phyloP scores from a whole-genome alignment of 2,113 vertebrate species.

The Todiramphus saurophagus region DNA sequence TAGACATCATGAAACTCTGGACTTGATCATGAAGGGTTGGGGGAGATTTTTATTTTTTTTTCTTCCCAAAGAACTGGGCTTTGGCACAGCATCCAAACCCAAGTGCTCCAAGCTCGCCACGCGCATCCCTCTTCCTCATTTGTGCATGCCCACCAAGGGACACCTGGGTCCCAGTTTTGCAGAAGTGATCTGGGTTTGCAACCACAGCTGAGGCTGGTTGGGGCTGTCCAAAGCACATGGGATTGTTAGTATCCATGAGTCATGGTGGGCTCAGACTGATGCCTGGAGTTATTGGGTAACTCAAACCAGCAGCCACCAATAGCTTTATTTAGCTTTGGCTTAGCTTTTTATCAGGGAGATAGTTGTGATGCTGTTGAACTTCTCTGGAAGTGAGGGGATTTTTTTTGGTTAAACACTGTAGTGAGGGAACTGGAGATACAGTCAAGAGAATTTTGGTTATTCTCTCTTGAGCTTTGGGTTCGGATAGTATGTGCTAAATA shows the following conservation, averaged over 20 bases:
- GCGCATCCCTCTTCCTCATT: constrained; percentile 19
- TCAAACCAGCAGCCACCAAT: background rate
- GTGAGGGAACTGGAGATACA: fast-evolving
- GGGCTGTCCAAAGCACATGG: background rate
- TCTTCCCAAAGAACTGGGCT: background rate
- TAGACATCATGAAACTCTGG: background rate
- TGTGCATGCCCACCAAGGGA: background rate
- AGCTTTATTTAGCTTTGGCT: background rate
- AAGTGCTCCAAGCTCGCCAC: background rate
- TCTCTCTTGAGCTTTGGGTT: background rate
- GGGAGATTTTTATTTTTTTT: background rate
- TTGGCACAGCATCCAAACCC: background rate
- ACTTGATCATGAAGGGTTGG: background rate
- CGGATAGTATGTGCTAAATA: background rate
- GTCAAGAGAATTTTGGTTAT: background rate
- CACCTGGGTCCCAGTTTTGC: constrained; percentile 38
- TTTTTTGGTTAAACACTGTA: background rate
- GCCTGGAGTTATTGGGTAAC: fast-evolving
- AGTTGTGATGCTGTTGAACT: background rate
- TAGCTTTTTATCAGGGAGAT: fast-evolving
- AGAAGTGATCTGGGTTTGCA: constrained; percentile 18
- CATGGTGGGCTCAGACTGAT: background rate
- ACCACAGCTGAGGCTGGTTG: background rate
- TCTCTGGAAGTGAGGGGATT: background rate
- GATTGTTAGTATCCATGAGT: background rate